These are phyloP conservation scores for Scelioninae gen. 1 DNA, from an alignment of 2,888 invertebrate genomes.

Conservation along the genomic window DNA sequence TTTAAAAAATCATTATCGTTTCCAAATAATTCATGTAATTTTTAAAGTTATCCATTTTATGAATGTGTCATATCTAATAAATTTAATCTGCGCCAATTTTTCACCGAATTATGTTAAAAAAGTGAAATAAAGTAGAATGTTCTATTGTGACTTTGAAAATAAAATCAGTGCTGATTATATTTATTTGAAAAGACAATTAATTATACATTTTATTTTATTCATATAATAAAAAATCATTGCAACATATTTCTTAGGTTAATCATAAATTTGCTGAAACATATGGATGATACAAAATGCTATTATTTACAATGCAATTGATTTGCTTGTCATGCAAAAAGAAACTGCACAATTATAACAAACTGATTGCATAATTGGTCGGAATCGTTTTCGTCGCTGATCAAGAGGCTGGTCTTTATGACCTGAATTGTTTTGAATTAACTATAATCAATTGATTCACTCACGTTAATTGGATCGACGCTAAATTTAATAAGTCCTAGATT, in stretches of 20 bases:
- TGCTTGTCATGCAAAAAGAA: background rate
- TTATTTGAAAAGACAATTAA: too few relatives aligned
- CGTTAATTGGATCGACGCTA: conserved; percentile 54
- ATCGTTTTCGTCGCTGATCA: conserved; percentile 24
- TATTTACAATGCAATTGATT: background rate
- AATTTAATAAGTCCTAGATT: conserved; percentile 48
- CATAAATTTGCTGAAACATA: background rate
- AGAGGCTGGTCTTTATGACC: conserved; percentile 38
- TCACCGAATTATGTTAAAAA: too few relatives aligned
- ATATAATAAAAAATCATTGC: background rate
- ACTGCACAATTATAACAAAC: conserved; percentile 17
- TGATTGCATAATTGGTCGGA: conserved; percentile 42
- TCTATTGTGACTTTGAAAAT: too few relatives aligned
- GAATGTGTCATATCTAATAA: too few relatives aligned
- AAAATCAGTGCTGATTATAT: too few relatives aligned
- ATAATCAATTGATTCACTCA: conserved; percentile 62
- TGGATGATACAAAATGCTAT: background rate
- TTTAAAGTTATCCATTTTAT: too few relatives aligned
- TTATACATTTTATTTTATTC: background rate
- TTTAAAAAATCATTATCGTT: too few relatives aligned
- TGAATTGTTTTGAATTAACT: conserved; percentile 62
- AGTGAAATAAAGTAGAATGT: too few relatives aligned
- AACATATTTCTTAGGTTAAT: background rate
- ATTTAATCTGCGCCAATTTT: too few relatives aligned
- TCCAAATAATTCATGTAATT: too few relatives aligned